These are phyloP conservation scores for Teleogryllus oceanicus DNA, from an alignment of 2,888 invertebrate species.

Conservation along the genomic window DNA sequence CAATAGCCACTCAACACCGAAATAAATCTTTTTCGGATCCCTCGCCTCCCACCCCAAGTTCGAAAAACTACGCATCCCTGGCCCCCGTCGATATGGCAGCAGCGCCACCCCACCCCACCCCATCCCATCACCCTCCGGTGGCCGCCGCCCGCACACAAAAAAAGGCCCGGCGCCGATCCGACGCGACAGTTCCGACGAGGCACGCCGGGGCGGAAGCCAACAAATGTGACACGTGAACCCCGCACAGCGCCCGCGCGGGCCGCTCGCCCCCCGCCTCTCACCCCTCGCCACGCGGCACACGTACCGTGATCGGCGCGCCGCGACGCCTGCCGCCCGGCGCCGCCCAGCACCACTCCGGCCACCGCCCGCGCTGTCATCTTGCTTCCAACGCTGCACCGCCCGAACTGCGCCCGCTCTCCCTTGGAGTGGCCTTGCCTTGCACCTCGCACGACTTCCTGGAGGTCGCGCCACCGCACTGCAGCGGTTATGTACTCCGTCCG, in stretches of 20 bases:
- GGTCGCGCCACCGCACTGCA: not conserved
- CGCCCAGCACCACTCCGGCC: no score
- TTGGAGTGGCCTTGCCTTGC: not conserved
- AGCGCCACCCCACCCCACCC: not conserved
- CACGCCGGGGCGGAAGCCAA: not conserved
- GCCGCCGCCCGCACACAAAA: not conserved
- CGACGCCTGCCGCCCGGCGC: no score
- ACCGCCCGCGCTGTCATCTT: no score
- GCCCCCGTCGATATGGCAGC: no score
- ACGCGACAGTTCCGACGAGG: not conserved
- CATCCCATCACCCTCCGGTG: not conserved
- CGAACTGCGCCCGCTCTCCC: no score
- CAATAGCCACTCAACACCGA: no score
- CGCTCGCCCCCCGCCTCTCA: no score
- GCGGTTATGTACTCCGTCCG: not conserved
- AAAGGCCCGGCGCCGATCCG: not conserved
- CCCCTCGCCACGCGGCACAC: not conserved
- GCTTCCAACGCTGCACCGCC: no score
- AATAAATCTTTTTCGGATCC: no score
- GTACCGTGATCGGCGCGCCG: not conserved
- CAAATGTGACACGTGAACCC: slow-evolving; percentile 6
- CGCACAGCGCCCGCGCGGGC: not conserved
- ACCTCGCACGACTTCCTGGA: not conserved
- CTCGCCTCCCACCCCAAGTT: no score
- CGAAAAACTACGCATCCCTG: no score